phyloP scores from a whole-genome alignment of 2,888 invertebrate species.

The Epirrita christyi region DNA sequence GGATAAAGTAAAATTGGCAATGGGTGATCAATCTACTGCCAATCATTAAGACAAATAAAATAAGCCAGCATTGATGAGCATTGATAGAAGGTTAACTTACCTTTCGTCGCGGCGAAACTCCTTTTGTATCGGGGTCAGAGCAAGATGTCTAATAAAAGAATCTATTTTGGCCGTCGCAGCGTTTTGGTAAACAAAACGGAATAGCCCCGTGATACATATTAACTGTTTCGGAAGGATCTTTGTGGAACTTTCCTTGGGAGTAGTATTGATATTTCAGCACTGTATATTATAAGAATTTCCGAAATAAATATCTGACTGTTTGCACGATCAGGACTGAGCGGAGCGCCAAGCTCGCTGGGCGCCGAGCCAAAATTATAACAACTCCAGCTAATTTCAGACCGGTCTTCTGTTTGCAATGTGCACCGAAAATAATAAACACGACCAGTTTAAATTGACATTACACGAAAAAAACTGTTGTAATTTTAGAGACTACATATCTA shows the following conservation, averaged over 20 bases:
- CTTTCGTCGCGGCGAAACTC: conserved; percentile 59
- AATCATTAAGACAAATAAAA: conserved; percentile 62
- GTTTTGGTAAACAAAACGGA: conserved; percentile 63
- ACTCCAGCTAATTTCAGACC: conserved; percentile 67
- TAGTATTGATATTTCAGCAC: conserved; percentile 38
- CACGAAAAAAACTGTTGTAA: conserved; percentile 5
- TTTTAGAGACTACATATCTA: no score
- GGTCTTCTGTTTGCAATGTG: conserved; percentile 55
- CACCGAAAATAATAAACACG: conserved; percentile 52
- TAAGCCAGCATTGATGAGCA: conserved; percentile 55
- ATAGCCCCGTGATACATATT: conserved; percentile 53
- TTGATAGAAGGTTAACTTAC: conserved; percentile 65
- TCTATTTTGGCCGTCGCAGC: conserved; percentile 71
- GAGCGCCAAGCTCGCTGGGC: conserved; percentile 72
- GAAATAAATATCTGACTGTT: conserved; percentile 59
- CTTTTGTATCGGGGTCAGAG: conserved; percentile 67
- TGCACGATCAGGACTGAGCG: conserved; percentile 61
- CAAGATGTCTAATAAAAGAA: conserved; percentile 75
- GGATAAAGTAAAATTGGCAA: conserved; percentile 60
- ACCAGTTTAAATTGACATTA: conserved; percentile 50
- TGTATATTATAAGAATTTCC: conserved; percentile 50
- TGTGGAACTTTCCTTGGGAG: conserved; percentile 31
- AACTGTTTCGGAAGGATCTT: conserved; percentile 36
- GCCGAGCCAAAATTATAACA: conserved; percentile 78
- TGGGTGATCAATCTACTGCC: conserved; percentile 59